A percentile compares a stretch with the other conserved stretches of the same genome.
phyloP scores from a whole-genome alignment of 23 tunicate species.

The Phallusia fumigata region DNA sequence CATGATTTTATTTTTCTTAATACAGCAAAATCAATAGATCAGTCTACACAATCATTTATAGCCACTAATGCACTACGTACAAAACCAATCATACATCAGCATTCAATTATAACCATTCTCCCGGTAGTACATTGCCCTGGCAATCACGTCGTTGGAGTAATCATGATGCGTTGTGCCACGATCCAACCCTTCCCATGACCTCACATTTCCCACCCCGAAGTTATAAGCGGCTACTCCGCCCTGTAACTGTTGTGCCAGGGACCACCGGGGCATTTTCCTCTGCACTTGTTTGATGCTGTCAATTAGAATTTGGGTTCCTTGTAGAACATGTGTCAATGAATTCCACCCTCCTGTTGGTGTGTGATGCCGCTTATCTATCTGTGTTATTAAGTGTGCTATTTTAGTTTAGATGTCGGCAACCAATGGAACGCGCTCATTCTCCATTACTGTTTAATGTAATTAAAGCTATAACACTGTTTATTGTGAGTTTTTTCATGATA shows the following conservation, averaged over 20 bases:
- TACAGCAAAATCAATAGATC: too few species aligned
- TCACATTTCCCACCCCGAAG: constrained; percentile 1
- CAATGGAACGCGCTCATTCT: too few species aligned
- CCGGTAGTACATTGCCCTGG: neutral
- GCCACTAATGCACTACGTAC: too few species aligned
- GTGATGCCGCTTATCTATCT: constrained; percentile 4
- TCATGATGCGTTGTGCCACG: neutral
- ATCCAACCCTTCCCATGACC: neutral
- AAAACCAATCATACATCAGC: too few species aligned
- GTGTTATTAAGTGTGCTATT: neutral
- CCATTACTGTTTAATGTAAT: too few species aligned
- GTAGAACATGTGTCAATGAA: neutral
- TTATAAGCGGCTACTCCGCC: constrained; percentile 16
- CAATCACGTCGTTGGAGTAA: constrained; percentile 14
- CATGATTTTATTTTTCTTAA: too few species aligned
- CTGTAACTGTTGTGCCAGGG: neutral
- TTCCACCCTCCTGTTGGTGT: neutral
- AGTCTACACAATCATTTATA: too few species aligned
- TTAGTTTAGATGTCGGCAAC: too few species aligned
- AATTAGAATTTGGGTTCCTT: constrained; percentile 1
- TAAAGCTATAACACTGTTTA: too few species aligned
- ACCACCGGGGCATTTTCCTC: neutral
- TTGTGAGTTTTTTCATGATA: too few species aligned
- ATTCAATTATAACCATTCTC: neutral
- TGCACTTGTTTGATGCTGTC: neutral